Percentiles rank a stretch among this genome's conserved stretches.
Evolutionary conservation across 2,888 invertebrate genomes (phyloP).

Genomic region (Parapristionchus giblindavisi): DNA sequence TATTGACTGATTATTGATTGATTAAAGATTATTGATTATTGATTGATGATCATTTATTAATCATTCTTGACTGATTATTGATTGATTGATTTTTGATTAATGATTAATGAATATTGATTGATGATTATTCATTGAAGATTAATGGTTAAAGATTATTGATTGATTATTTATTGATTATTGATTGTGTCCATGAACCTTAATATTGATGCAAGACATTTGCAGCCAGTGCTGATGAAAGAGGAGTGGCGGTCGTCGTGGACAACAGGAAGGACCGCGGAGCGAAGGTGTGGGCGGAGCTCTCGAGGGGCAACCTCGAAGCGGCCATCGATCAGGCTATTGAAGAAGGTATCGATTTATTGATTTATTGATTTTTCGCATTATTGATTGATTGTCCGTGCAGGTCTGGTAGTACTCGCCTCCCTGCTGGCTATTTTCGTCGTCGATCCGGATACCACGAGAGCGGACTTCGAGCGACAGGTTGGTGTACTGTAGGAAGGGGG

Average conservation of each 20-base stretch:
- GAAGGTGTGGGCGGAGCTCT: conserved; percentile 46
- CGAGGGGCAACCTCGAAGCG: conserved; percentile 46
- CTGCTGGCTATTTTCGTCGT: conserved; percentile 45
- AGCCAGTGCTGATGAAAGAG: too few relatives aligned
- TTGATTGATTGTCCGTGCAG: background rate
- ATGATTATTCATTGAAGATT: background rate
- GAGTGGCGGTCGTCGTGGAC: too few relatives aligned
- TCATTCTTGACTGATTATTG: background rate
- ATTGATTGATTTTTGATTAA: background rate
- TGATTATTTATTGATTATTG: background rate
- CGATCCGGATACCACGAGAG: conserved; percentile 44
- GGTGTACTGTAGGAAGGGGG: background rate
- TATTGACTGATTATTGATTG: background rate
- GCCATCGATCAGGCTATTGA: conserved; percentile 38
- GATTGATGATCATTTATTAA: too few relatives aligned
- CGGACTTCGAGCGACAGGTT: conserved; percentile 43
- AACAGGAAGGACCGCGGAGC: conserved; percentile 10
- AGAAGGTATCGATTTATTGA: background rate
- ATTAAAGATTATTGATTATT: background rate
- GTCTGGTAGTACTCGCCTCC: conserved; percentile 43
- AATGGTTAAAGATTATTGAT: background rate
- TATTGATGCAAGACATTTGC: too few relatives aligned
- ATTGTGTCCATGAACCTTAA: too few relatives aligned
- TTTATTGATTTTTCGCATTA: background rate
- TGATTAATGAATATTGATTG: background rate